Base-by-base conservation (phyloP, 1,140 invertebrate species). In the Leptoteleia sp. region DNA sequence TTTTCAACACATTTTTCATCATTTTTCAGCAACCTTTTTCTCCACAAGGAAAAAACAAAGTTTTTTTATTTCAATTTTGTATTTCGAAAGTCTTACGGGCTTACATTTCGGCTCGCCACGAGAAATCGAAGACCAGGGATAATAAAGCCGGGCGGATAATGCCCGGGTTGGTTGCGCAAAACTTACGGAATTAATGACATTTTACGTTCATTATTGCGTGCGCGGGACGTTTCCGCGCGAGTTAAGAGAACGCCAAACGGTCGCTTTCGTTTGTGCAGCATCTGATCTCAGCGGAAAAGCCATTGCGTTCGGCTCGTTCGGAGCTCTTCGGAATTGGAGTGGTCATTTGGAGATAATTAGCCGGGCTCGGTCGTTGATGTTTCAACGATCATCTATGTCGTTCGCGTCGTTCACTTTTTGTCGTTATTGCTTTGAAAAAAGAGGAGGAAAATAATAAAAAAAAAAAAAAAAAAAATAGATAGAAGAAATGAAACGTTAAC, bases 21-120 rank as follows among this genome's bases (percentile, higher is more conserved):
- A n/a, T n/a, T n/a, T n/a, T n/a, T n/a, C n/a, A n/a, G n/a, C 37
- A n/a, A 35, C 55, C 62, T 71, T 55, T 71, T 71, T 61, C 52
- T 27, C 54, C 54, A 25, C 45, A 7, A 61, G 43, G 43, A 71
- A 59, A 33, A 19, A 25, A n/a, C n/a, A n/a, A n/a, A n/a, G n/a
- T n/a, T n/a, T n/a, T n/a, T n/a, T n/a, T n/a, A n/a, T n/a, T n/a
- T n/a, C n/a, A n/a, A n/a, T n/a, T n/a, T n/a, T n/a, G n/a, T n/a
- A n/a, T n/a, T n/a, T n/a, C n/a, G n/a, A n/a, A n/a, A n/a, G n/a
- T n/a, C n/a, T n/a, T n/a, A n/a, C n/a, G n/a, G n/a, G n/a, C n/a
- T n/a, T n/a, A n/a, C n/a, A n/a, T n/a, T n/a, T n/a, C n/a, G n/a
- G n/a, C 65, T 1, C 37, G 54, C 17, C 55, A 59, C 62, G 55